Base-by-base conservation (phyloP, 2,888 invertebrate species). In the Eristalis intricaria region DNA sequence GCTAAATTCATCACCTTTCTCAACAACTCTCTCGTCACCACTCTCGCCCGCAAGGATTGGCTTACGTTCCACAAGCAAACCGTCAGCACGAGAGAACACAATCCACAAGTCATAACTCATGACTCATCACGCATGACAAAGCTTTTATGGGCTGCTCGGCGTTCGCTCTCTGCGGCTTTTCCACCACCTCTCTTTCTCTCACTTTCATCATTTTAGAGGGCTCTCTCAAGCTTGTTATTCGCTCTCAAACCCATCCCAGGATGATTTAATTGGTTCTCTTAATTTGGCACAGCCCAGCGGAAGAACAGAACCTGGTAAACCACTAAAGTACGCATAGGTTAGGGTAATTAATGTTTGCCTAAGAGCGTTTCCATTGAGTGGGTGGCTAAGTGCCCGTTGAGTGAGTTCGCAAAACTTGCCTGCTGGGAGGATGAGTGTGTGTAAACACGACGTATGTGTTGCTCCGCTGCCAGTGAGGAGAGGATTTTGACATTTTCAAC, bases 261-360 rank as follows among this genome's bases (percentile, higher is more conserved):
- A 65, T 38, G 26, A 66, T 32, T 23, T 4, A 19, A 29, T 56
- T 4, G n/a, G 40, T 4, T 75, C 83, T 78, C 83, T 83, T 83
- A 73, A 65, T 22, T 15, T 65, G 0, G 7, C 22, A 56, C n/a
- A 64, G 22, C 60, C 38, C 23, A 38, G 35, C 19, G 70, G 56
- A 75, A 61, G 11, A 58, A 23, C 56, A 32, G n/a, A 76, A 19
- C 32, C 29, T 68, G 58, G 73, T 68, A 75, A 63, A 80, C 58
- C 73, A 77, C 69, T 43, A n/a, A 70, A 74, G 77, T 60, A 69
- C 60, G 81, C 73, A 69, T 74, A 78, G 65, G 82, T 78, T 63
- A 73, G 38, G 79, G 74, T 81, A 81, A 81, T 81, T 81, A 81
- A 74, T 75, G 58, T 75, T 81, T 81, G 69, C 58, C 81, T 81